A percentile compares a stretch with the other conserved stretches of the same genome.
These are phyloP conservation scores for Temnopleurus reevesii DNA, from an alignment of 53 echinoderm and acorn worm species.

Conservation along the genomic window DNA sequence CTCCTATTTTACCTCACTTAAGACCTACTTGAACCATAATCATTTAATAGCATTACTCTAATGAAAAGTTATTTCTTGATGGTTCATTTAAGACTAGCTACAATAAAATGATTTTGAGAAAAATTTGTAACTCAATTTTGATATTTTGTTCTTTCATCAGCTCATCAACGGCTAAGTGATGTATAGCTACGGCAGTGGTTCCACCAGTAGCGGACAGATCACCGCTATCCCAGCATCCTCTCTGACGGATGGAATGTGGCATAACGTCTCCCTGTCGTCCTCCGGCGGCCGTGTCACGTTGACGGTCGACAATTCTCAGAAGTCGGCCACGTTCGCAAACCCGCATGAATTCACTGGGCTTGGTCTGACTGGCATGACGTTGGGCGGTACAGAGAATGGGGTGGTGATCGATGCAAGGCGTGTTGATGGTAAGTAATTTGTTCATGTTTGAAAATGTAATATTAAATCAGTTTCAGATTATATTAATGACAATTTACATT, in stretches of 20 bases:
- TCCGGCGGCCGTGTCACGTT: constrained; percentile 68
- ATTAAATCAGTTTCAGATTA: too few relatives aligned
- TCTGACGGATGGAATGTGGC: constrained; percentile 75
- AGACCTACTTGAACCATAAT: too few relatives aligned
- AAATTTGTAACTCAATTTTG: not conserved
- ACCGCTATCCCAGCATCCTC: constrained; percentile 35
- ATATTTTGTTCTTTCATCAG: constrained; percentile 36
- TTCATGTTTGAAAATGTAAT: too few relatives aligned
- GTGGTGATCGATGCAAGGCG: constrained; percentile 65
- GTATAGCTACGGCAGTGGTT: constrained; percentile 68
- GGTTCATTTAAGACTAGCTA: too few relatives aligned
- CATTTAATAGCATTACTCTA: too few relatives aligned
- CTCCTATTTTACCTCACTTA: too few relatives aligned
- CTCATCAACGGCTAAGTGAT: constrained; percentile 61
- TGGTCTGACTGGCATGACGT: constrained; percentile 64
- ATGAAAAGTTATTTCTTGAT: too few relatives aligned
- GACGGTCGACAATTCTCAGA: constrained; percentile 56
- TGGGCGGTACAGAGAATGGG: constrained; percentile 72
- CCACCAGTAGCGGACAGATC: constrained; percentile 66
- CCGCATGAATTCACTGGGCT: constrained; percentile 88
- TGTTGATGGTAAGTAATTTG: constrained; percentile 73
- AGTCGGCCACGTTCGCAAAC: constrained; percentile 53
- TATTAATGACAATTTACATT: too few relatives aligned
- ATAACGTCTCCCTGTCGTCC: constrained; percentile 69
- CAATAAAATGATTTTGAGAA: too few relatives aligned